Evolutionary conservation across 2,113 vertebrate species (phyloP), one percentile per base, ranked within the genome.

Genomic region (Xerus inauris): DNA sequence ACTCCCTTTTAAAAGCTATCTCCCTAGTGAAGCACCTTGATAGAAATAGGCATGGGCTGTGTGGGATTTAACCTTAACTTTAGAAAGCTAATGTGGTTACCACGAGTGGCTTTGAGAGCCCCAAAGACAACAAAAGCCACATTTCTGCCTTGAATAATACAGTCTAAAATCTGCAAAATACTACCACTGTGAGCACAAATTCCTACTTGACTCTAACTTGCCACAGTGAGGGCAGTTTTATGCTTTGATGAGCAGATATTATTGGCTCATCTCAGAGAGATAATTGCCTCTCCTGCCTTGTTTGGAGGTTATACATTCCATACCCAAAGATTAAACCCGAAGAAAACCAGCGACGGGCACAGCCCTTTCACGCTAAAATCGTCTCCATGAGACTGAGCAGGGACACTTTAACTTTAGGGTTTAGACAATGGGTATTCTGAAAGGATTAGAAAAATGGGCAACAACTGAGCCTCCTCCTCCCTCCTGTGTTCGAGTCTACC

Each of bases 391-490:
- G 97, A 95, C 86, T 10, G 87, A 84, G 93, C 83, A 45, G 93
- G 83, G 38, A 94, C 89, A 82, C 87, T 87, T 96, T 82, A 85
- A 96, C 95, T 96, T 77, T 28, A 89, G 92, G 95, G 62, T n/a
- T 90, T 86, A 96, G 87, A 98, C 98, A 97, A 97, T 96, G 95
- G 93, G 76, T 49, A 54, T 94, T 94, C 94, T 98, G 95, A 98
- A 97, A 98, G 97, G 95, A 95, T 95, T 82, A 96, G 93, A 97
- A 97, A 98, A 96, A 97, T 94, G 97, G 93, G 87, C 91, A 94
- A 92, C 95, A 87, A 96, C 87, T 75, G 96, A 91, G n/a, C 95
- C 93, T 85, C 97, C 97, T 97, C 94, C 96, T 87, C 91, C 89
- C 91, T 94, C 82, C 89, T 67, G 94, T 64, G 96, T 95, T 96